phyloP scores from a whole-genome alignment of 2,888 invertebrate genomes.

The Petrolisthes manimaculis region DNA sequence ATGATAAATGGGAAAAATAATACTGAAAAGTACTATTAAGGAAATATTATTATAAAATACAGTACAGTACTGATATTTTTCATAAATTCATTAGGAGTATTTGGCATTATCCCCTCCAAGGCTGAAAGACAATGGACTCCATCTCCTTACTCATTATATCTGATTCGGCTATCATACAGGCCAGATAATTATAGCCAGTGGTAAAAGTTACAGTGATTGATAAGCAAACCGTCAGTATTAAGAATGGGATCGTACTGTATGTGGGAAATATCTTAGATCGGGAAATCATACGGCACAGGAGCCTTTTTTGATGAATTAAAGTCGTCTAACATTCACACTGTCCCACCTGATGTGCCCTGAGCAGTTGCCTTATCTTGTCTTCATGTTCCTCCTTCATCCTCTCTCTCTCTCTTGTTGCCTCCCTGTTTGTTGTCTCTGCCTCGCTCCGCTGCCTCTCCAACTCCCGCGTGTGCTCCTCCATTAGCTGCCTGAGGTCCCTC shows the following conservation, averaged over 20 bases:
- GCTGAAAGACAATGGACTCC: too few relatives aligned
- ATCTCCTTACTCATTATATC: not conserved
- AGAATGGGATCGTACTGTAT: too few relatives aligned
- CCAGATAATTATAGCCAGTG: not conserved
- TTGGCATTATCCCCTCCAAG: too few relatives aligned
- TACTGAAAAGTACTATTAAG: too few relatives aligned
- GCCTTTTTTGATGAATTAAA: not conserved
- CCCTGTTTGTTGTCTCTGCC: slow-evolving; percentile 24
- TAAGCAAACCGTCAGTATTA: too few relatives aligned
- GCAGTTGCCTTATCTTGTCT: slow-evolving; percentile 21
- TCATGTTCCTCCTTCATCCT: slow-evolving; percentile 37
- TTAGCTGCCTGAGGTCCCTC: slow-evolving; percentile 28
- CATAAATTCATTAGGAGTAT: too few relatives aligned
- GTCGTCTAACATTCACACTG: not conserved
- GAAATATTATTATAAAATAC: too few relatives aligned
- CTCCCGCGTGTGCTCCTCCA: slow-evolving; percentile 45
- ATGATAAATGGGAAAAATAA: not conserved
- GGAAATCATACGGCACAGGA: too few relatives aligned
- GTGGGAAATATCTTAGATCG: too few relatives aligned
- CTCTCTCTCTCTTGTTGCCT: slow-evolving; percentile 37
- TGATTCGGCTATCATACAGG: not conserved
- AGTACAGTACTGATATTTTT: too few relatives aligned
- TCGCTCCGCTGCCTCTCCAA: slow-evolving; percentile 7
- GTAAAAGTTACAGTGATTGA: too few relatives aligned
- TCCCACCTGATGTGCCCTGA: slow-evolving; percentile 46